Conservation (phyloP, 2,797 vertebrate species). For the Sebastes baramenuke region DNA sequence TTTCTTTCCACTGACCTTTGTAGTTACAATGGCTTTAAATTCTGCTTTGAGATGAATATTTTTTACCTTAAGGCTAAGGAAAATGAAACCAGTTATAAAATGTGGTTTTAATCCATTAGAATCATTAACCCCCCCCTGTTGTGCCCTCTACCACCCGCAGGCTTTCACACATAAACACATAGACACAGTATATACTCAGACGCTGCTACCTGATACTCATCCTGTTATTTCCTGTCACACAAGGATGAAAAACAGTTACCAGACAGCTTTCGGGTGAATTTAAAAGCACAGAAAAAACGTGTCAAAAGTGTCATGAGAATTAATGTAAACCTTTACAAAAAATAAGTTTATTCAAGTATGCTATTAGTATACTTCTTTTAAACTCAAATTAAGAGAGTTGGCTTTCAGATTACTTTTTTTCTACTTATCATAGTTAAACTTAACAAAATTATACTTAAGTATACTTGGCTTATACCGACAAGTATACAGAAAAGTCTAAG, state of each 20-base stretch:
- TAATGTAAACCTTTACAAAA: not conserved
- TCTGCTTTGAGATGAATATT: not conserved
- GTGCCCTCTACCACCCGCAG: not conserved
- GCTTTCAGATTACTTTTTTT: too few species aligned
- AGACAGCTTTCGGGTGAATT: not conserved
- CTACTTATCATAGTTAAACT: too few species aligned
- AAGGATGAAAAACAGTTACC: not conserved
- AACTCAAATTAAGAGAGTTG: too few species aligned
- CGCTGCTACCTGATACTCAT: slow-evolving; percentile 19
- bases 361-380: too few species aligned
- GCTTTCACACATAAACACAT: slow-evolving; percentile 48
- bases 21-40: not conserved
- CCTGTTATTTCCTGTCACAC: slow-evolving; percentile 5
- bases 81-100: not conserved
- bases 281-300: not conserved
- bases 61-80: not conserved
- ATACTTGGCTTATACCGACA: too few species aligned
- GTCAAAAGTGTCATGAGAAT: not conserved
- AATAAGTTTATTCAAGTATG: too few species aligned
- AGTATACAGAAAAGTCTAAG: too few species aligned
- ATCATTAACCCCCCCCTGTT: not conserved
- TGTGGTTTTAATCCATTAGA: slow-evolving; percentile 9
- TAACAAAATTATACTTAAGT: too few species aligned
- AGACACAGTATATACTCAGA: slow-evolving; percentile 8
- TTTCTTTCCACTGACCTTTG: not conserved